Percentiles rank a stretch among this genome's conserved stretches.
Evolutionary conservation across 2,888 invertebrate species (phyloP).

Genomic region (Meliscaeva auricollis): DNA sequence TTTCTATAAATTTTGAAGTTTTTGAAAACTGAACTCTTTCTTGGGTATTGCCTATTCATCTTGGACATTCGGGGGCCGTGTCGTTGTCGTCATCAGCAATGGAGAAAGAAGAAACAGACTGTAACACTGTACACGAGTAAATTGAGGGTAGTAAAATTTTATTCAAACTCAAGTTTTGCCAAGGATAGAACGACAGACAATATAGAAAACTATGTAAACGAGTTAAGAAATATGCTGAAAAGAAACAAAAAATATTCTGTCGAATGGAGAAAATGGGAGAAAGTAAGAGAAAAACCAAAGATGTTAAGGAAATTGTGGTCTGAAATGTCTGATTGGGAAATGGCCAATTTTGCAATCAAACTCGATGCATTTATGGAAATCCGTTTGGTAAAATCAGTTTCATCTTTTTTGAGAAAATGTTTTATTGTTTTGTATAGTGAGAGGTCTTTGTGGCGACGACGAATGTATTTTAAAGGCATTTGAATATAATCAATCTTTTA

Average conservation of each 20-base stretch:
- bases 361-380: conserved; percentile 75
- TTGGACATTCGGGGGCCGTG: not conserved
- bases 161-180: conserved; percentile 63
- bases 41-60: conserved; percentile 48
- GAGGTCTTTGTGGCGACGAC: conserved; percentile 5
- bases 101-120: conserved; percentile 27
- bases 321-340: conserved; percentile 74
- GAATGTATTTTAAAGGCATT: conserved; percentile 42
- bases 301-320: conserved; percentile 72
- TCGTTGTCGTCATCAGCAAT: not conserved
- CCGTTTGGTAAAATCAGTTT: conserved; percentile 68
- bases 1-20: conserved; percentile 45
- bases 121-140: conserved; percentile 25
- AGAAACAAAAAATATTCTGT: conserved; percentile 4
- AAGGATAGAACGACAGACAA: conserved; percentile 45
- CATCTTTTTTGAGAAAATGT: conserved; percentile 48
- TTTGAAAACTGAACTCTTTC: conserved; percentile 42
- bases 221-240: conserved; percentile 7
- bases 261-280: conserved; percentile 8
- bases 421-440: conserved; percentile 18
- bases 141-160: conserved; percentile 64
- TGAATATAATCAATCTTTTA: conserved; percentile 25
- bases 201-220: conserved; percentile 8
- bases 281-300: conserved; percentile 36
- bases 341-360: conserved; percentile 74